A percentile compares a stretch with the other conserved stretches of the same genome.
Conservation (phyloP, 2,797 vertebrate species). For the Takifugu ocellatus region DNA sequence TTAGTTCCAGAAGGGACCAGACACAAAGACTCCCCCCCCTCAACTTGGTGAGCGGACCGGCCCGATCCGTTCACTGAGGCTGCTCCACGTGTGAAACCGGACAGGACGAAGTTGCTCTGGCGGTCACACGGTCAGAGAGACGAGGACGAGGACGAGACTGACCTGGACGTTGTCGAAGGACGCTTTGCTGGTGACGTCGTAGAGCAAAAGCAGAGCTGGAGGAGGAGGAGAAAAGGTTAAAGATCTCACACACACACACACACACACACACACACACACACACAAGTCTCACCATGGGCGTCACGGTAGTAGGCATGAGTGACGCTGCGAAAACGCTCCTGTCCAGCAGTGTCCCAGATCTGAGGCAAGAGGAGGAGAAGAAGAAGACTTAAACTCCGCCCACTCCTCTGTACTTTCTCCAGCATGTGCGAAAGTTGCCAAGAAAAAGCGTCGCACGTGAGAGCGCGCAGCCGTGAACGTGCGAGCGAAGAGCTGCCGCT, state of each 20-base stretch:
- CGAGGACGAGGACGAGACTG: slow-evolving; percentile 17
- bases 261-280: too few relatives aligned
- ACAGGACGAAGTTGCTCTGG: neutral
- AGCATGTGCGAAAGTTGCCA: too few relatives aligned
- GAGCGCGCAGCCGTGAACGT: too few relatives aligned
- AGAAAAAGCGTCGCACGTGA: too few relatives aligned
- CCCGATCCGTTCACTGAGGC: too few relatives aligned
- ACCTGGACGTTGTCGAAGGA: slow-evolving; percentile 93
- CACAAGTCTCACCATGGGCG: slow-evolving; percentile 79
- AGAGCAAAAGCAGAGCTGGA: slow-evolving; percentile 87
- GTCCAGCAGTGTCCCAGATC: slow-evolving; percentile 92
- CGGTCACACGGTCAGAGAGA: neutral
- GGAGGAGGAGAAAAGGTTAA: slow-evolving; percentile 11
- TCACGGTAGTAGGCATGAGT: slow-evolving; percentile 89
- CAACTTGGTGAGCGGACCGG: too few relatives aligned
- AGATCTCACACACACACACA: neutral
- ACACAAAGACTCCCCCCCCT: too few relatives aligned
- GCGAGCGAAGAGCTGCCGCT: too few relatives aligned
- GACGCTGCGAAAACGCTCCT: slow-evolving; percentile 86
- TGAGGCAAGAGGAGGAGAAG: slow-evolving; percentile 42
- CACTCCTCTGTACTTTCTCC: neutral
- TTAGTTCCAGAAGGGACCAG: too few relatives aligned
- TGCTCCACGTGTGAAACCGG: too few relatives aligned
- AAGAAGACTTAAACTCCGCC: neutral
- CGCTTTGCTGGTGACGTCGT: slow-evolving; percentile 89